A percentile compares a stretch with the other conserved stretches of the same genome.
phyloP scores from a whole-genome alignment of 2,888 invertebrate genomes.

The Hemistola chrysoprasaria region DNA sequence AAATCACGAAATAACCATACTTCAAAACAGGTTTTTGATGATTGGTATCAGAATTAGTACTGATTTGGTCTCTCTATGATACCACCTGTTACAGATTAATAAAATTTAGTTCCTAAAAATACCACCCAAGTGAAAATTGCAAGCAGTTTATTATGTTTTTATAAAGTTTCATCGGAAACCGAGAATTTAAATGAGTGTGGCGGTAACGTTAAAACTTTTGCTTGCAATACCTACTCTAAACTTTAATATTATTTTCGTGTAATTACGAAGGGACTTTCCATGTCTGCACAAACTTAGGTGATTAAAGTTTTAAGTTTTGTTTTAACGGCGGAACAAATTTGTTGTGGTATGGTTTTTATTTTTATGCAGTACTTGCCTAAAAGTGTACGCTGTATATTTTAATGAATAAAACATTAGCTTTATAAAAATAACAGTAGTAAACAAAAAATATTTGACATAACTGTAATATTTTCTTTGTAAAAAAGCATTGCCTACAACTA shows the following conservation, averaged over 20 bases:
- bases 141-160: neutral
- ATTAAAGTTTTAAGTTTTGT: constrained; percentile 3
- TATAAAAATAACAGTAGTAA: no score
- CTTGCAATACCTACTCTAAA: constrained; percentile 2
- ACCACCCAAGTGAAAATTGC: neutral
- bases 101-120: no score
- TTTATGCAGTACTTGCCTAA: no score
- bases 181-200: constrained; percentile 1
- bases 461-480: constrained; percentile 4
- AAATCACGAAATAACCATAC: no score
- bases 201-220: neutral
- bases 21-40: no score
- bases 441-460: constrained; percentile 1
- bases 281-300: constrained; percentile 3
- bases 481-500: constrained; percentile 13
- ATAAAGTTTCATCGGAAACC: constrained; percentile 1
- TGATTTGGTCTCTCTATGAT: no score
- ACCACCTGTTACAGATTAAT: no score
- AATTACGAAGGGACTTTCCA: neutral
- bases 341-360: no score
- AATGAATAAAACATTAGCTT: no score
- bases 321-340: no score
- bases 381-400: no score
- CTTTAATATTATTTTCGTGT: constrained; percentile 9
- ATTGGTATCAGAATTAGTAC: no score